Base-by-base conservation (phyloP, 2,797 vertebrate genomes). In the Gymnodraco acuticeps region DNA sequence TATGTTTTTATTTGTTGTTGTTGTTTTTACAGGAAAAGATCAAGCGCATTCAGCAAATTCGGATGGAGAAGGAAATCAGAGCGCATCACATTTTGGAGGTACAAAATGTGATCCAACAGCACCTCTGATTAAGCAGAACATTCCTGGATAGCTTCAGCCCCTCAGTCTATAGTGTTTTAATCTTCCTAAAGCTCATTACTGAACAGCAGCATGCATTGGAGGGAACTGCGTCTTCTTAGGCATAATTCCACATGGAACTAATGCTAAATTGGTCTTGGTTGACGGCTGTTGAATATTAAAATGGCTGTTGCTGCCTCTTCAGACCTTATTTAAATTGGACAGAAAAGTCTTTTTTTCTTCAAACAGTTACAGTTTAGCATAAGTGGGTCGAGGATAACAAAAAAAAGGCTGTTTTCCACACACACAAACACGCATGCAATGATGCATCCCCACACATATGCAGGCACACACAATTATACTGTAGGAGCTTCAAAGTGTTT, bases 51-150 rank as follows among this genome's bases (percentile, higher is more conserved):
- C 97, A 99, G 91, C 98, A 99, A 94, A 98, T 99, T 92, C 96
- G 98, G 89, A 97, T 99, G 97, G 98, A 99, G 94, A 99, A 99
- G 93, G 98, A 99, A 95, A 95, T 97, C 93, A 95, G 98, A 92
- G 97, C 98, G 48, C 98, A 99, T 91, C 98, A 99, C 89, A 99
- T 99, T 95, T 94, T 99, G 87, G 98, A 99, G 98, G 98, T 99
- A 97, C 55, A 88, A 85, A 81, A 90, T 92, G 89, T 90, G 90
- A 93, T 90, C 84, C 89, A 89, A 74, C 86, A 85, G 75, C 85
- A 88, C 90, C 88, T 93, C 83, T 90, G 92, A 94, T 92, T 93
- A 92, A 89, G 92, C 93, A 92, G 85, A 94, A 93, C 89, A 86
- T 95, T 94, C 89, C 89, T 91, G 89, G 93, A 92, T 87, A 89